phyloP scores from a whole-genome alignment of 2,113 vertebrate genomes.

The Capreolus pygargus region DNA sequence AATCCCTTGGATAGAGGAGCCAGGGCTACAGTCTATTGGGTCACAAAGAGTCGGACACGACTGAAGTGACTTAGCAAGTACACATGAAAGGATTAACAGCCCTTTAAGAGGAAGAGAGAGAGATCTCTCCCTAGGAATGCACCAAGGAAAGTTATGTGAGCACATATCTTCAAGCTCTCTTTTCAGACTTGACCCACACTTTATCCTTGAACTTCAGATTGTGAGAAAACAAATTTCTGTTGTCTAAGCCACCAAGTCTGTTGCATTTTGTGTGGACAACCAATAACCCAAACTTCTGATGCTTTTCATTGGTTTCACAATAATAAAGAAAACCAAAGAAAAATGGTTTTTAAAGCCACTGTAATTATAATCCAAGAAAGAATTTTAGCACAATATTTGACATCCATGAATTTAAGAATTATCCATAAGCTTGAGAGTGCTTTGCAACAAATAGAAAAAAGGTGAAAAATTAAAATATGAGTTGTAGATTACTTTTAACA shows the following conservation, averaged over 20 bases:
- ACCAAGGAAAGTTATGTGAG: background rate
- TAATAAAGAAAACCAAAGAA: background rate
- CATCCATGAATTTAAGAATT: background rate
- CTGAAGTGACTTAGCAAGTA: background rate
- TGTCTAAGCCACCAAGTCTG: background rate
- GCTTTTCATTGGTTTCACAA: background rate
- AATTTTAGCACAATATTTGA: background rate
- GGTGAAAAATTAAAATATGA: background rate
- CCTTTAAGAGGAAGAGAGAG: background rate
- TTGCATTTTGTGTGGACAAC: background rate
- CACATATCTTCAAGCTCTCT: background rate
- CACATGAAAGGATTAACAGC: background rate
- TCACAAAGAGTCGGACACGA: background rate
- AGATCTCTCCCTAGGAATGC: background rate
- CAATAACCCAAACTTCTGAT: background rate
- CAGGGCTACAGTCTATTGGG: background rate
- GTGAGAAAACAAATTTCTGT: constrained; percentile 1
- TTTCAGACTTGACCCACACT: background rate
- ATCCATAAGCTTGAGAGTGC: background rate
- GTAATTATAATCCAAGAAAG: background rate
- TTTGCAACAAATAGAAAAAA: background rate
- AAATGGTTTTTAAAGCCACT: background rate
- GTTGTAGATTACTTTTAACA: background rate
- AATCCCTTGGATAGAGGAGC: background rate
- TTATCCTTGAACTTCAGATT: background rate